Conservation (phyloP, 1,140 invertebrate species). For the Cydia splendana region DNA sequence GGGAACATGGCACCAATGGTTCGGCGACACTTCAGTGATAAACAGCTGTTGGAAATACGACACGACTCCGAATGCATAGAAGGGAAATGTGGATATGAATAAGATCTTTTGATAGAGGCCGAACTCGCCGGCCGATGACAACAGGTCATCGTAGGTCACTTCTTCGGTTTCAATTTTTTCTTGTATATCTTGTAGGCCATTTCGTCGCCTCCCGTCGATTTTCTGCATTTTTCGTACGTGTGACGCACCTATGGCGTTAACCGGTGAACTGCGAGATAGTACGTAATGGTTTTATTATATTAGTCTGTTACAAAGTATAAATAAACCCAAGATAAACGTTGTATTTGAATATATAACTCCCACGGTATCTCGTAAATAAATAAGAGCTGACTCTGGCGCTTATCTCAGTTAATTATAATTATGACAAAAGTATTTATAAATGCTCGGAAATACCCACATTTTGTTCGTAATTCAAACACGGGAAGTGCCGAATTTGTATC, state of each 20-base stretch:
- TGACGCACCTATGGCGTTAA: not conserved
- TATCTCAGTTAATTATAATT: not conserved
- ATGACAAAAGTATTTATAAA: not conserved
- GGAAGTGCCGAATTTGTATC: no score
- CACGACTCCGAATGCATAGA: constrained; percentile 82
- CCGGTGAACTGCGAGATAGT: not conserved
- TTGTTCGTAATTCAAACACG: no score
- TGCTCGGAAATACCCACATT: no score
- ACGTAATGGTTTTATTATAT: not conserved
- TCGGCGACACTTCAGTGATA: constrained; percentile 80
- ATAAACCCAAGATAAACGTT: constrained; percentile 1
- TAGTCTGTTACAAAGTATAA: not conserved
- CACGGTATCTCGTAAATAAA: not conserved
- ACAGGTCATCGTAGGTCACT: constrained; percentile 82
- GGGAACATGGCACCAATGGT: constrained; percentile 83
- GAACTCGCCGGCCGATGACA: constrained; percentile 83
- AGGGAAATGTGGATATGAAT: constrained; percentile 78
- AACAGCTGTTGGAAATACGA: constrained; percentile 85
- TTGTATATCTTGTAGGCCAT: constrained; percentile 20
- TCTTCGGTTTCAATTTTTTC: constrained; percentile 42
- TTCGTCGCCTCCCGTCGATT: not conserved
- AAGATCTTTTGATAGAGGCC: constrained; percentile 84
- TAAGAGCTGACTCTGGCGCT: not conserved
- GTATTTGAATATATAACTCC: not conserved
- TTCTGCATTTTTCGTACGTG: not conserved